phyloP scores from a whole-genome alignment of 2,888 invertebrate genomes.

The Trachelus stipa region DNA sequence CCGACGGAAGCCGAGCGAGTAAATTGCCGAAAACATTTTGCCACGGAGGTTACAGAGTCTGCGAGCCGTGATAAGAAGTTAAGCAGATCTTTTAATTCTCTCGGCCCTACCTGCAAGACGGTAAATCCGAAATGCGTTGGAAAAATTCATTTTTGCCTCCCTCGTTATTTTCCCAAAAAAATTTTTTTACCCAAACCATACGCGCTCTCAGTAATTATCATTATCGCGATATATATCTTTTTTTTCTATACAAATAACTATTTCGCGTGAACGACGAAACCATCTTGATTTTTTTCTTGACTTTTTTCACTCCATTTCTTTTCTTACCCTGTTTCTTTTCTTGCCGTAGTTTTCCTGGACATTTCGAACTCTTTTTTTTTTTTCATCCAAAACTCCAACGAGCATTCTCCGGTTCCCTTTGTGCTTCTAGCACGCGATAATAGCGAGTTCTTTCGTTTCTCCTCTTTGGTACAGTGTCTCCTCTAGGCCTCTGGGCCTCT shows the following conservation, averaged over 20 bases:
- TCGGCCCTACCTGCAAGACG: conserved; percentile 16
- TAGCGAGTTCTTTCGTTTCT: neutral
- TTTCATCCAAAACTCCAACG: neutral
- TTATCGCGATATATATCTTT: neutral
- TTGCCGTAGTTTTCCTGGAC: neutral
- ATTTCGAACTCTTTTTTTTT: conserved; percentile 11
- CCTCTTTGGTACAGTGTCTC: neutral
- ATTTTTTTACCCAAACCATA: neutral
- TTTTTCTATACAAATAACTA: neutral
- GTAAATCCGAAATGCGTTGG: neutral
- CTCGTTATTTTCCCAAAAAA: neutral
- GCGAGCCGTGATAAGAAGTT: conserved; percentile 34
- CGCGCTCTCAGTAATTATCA: neutral
- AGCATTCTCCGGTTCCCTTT: conserved; percentile 12
- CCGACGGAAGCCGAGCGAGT: neutral
- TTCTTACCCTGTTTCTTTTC: neutral
- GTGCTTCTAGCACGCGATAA: conserved; percentile 18
- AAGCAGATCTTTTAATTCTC: conserved; percentile 33
- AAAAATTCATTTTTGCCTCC: conserved; percentile 20
- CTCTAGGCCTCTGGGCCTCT: neutral
- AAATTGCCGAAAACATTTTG: neutral
- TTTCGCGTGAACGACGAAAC: neutral
- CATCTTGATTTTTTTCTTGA: neutral
- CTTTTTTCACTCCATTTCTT: neutral
- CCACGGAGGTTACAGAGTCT: conserved; percentile 20